Evolutionary conservation across 1,140 invertebrate species (phyloP).

Genomic region (Halotydeus destructor): DNA sequence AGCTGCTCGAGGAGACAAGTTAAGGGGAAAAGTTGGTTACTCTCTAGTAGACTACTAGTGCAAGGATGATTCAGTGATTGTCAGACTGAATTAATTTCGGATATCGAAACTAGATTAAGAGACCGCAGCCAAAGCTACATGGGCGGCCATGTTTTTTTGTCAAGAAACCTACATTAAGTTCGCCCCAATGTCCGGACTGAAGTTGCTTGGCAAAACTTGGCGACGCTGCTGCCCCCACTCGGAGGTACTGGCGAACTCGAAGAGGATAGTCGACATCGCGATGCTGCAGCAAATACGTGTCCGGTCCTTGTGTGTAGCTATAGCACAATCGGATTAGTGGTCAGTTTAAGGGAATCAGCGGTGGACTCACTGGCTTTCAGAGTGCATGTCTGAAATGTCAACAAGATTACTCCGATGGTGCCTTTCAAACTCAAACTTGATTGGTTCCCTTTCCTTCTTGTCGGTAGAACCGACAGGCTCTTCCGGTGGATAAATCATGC

Average conservation of each 20-base stretch:
- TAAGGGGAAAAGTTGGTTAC: background rate
- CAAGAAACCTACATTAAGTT: constrained; percentile 17
- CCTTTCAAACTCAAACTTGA: no score
- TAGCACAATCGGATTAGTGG: background rate
- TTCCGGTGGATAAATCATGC: constrained; percentile 77
- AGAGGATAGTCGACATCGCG: constrained; percentile 79
- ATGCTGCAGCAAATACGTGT: constrained; percentile 78
- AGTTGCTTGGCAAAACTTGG: constrained; percentile 29
- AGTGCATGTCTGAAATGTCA: no score
- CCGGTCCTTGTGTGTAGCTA: constrained; percentile 39
- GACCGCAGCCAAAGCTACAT: background rate
- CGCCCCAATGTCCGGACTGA: constrained; percentile 21
- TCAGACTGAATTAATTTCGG: background rate
- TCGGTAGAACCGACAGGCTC: constrained; percentile 45
- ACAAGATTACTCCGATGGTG: no score
- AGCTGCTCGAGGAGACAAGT: background rate
- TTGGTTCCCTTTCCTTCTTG: no score
- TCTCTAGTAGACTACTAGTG: no score
- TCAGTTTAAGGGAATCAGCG: background rate
- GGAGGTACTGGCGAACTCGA: constrained; percentile 72
- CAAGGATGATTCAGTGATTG: no score
- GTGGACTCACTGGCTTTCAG: constrained; percentile 59
- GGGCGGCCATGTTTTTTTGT: no score
- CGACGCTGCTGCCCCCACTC: constrained; percentile 43
- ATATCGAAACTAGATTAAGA: background rate